A percentile compares a stretch with the other conserved stretches of the same genome.
Conservation (phyloP, 2,888 invertebrate genomes). For the Psylliodes chrysocephalus region DNA sequence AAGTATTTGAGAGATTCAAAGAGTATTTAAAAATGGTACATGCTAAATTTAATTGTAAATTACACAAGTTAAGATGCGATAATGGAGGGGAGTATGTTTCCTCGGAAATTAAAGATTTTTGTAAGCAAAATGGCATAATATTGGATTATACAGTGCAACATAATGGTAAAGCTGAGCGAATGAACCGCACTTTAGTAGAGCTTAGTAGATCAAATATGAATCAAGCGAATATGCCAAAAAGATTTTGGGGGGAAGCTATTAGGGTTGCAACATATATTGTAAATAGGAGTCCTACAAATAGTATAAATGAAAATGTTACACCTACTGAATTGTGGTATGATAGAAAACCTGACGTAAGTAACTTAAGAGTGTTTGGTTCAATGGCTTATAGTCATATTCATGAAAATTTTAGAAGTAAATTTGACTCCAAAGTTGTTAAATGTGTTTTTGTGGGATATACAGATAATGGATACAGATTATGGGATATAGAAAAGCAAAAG, state of each 20-base stretch:
- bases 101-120: conserved; percentile 8
- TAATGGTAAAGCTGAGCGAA: conserved; percentile 19
- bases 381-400: conserved; percentile 26
- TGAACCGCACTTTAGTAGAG: conserved; percentile 1
- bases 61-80: not conserved
- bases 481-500: too few species aligned
- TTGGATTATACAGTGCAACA: conserved; percentile 22
- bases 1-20: not conserved
- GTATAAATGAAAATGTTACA: conserved; percentile 15
- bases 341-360: conserved; percentile 36
- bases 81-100: conserved; percentile 15
- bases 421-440: conserved; percentile 31
- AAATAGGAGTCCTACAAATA: conserved; percentile 13
- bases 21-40: too few species aligned
- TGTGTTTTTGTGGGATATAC: too few species aligned
- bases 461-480: too few species aligned
- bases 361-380: too few species aligned
- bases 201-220: not conserved
- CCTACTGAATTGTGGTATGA: too few species aligned
- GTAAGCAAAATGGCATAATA: conserved; percentile 10
- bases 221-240: not conserved
- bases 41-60: too few species aligned
- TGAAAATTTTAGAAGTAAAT: conserved; percentile 32
- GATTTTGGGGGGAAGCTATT: not conserved
- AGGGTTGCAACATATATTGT: not conserved